Evolutionary conservation across 2,888 invertebrate genomes (phyloP), one percentile per base, ranked within the genome.

Genomic region (Torymus tubicola): DNA sequence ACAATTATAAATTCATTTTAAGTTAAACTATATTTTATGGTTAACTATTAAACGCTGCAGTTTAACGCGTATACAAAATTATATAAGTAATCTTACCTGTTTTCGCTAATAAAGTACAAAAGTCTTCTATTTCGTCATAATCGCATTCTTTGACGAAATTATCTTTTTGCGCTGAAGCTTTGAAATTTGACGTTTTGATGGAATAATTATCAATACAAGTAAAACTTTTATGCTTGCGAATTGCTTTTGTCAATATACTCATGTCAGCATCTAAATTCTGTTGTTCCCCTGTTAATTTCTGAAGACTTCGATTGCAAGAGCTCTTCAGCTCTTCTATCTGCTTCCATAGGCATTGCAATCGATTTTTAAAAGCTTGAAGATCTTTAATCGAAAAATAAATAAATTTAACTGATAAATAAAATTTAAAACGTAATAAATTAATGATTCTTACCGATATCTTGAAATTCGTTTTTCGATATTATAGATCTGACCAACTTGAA

Each of bases 261-360:
- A 89, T 75, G 57, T 88, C 87, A 3, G 81, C 69, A 2, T 88
- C 87, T 14, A 91, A 60, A 69, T 73, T 80, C 5, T 65, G 84
- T 77, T 87, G 86, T 53, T 90, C 87, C 55, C 84, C 86, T 2
- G 50, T 70, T 18, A 90, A 42, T 8, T 42, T 42, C 42, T 42
- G 42, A 42, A 42, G 42, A 8, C 8, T 42, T 42, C 42, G 72
- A 10, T 82, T 84, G 12, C 61, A 61, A 50, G 83, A 79, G 12
- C 84, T 83, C 50, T 90, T 86, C 57, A 88, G 87, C 31, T 87
- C 84, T 52, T 88, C 85, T 71, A 90, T 87, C 79, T 86, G 86
- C 58, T 85, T 85, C 78, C 87, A 88, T 2, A 91, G 80, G 50
- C 80, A 84, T 42, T 86, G 80, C n/a, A 91, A 83, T 60, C 85